Evolutionary conservation across 2,797 vertebrate genomes (phyloP).

Genomic region (Mus caroli): DNA sequence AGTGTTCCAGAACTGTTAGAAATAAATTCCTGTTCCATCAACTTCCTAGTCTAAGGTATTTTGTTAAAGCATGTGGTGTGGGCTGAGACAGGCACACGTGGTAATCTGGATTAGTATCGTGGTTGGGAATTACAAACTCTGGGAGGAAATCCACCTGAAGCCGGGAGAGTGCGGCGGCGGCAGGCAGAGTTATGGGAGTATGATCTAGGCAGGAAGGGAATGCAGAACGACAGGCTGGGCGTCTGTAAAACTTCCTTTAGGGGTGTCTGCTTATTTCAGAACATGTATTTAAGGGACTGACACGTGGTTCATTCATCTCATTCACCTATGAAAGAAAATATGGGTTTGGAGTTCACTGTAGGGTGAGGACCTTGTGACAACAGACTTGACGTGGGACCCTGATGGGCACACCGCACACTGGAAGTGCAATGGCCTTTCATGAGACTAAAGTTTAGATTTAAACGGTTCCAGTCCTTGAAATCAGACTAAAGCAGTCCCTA

Average conservation of each 20-base stretch:
- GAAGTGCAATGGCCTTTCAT: background rate
- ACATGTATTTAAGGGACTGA: no score
- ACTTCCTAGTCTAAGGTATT: background rate
- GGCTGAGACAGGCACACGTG: background rate
- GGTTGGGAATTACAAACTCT: background rate
- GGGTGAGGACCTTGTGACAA: background rate
- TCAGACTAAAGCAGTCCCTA: background rate
- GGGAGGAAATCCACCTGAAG: slow-evolving; percentile 38
- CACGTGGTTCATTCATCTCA: background rate
- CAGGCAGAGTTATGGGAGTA: background rate
- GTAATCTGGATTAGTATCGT: background rate
- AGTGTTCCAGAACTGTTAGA: background rate
- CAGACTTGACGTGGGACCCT: background rate
- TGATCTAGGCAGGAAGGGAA: background rate
- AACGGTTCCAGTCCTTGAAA: background rate
- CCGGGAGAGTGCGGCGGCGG: background rate
- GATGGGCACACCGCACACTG: background rate
- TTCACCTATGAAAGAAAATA: background rate
- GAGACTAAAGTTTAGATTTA: slow-evolving; percentile 12
- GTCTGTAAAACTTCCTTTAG: background rate
- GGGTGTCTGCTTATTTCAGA: background rate
- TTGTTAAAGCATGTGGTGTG: background rate
- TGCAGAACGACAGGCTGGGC: background rate
- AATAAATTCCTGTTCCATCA: background rate
- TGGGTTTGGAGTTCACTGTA: background rate